These are phyloP conservation scores for Pollicipes pollicipes DNA, from an alignment of 1,140 invertebrate genomes.

Conservation along the genomic window DNA sequence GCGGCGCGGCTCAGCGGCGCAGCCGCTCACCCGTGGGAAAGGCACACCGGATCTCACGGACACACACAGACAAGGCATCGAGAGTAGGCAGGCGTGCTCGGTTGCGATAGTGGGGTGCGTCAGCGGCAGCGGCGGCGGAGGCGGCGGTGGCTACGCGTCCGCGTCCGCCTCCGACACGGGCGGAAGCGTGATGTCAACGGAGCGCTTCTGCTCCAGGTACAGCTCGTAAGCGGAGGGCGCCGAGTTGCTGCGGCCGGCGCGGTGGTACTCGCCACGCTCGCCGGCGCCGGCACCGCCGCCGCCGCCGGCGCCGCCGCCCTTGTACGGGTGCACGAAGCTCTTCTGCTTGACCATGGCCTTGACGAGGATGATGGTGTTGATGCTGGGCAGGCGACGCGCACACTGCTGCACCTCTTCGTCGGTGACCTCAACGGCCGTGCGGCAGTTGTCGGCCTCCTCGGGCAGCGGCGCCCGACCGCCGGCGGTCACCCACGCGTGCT, in stretches of 20 bases:
- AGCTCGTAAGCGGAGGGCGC: neutral
- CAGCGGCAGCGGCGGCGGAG: too few species aligned
- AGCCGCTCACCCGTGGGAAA: neutral
- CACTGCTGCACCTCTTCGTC: constrained; percentile 82
- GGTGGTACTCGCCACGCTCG: neutral
- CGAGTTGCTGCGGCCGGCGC: neutral
- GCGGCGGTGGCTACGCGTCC: neutral
- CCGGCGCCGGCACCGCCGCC: too few species aligned
- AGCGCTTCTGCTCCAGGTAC: neutral
- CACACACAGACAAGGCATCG: neutral
- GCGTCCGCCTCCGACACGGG: neutral
- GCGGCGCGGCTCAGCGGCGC: too few species aligned
- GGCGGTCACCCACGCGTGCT: constrained; percentile 88
- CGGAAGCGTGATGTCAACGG: neutral
- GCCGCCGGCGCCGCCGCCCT: constrained; percentile 7
- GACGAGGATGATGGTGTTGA: constrained; percentile 81
- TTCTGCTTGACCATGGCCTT: constrained; percentile 89
- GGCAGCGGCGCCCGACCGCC: constrained; percentile 51
- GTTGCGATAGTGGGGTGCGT: neutral
- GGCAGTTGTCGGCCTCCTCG: constrained; percentile 66
- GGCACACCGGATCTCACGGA: neutral
- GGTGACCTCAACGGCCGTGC: constrained; percentile 56
- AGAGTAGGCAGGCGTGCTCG: neutral
- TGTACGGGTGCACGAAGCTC: constrained; percentile 56
- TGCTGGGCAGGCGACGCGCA: constrained; percentile 75